phyloP scores from a whole-genome alignment of 2,113 vertebrate genomes.

The Acanthochromis polyacanthus region DNA sequence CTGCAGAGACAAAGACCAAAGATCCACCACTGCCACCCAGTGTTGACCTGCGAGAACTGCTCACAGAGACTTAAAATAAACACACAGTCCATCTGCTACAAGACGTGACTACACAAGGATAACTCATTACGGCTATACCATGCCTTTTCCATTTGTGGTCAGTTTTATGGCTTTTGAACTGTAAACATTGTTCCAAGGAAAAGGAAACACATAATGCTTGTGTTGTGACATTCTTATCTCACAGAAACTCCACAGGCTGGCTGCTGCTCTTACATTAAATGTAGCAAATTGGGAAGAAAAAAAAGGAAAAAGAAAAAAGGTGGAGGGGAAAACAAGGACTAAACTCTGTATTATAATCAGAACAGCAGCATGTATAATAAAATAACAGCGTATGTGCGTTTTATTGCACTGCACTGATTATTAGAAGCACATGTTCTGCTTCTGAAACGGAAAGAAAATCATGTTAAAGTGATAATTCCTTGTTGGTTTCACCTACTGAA shows the following conservation, averaged over 20 bases:
- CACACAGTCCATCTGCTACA: conserved; percentile 59
- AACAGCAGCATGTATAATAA: conserved; percentile 39
- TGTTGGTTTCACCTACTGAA: conserved; percentile 17
- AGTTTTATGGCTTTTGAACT: conserved; percentile 75
- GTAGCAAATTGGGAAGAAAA: conserved; percentile 8
- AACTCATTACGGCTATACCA: conserved; percentile 71
- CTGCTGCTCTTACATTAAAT: conserved; percentile 39
- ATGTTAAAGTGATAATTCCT: conserved; percentile 25
- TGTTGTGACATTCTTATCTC: conserved; percentile 66
- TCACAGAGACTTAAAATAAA: conserved; percentile 29
- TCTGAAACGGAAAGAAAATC: conserved; percentile 15
- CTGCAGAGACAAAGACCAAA: conserved; percentile 31
- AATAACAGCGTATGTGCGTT: conserved; percentile 31
- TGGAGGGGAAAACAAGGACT: conserved; percentile 14
- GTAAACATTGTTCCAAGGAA: conserved; percentile 73
- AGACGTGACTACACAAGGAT: conserved; percentile 65
- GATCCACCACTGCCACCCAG: conserved; percentile 79
- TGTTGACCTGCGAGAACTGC: conserved; percentile 57
- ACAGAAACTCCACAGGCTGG: conserved; percentile 35
- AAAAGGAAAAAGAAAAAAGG: not conserved
- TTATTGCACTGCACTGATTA: conserved; percentile 22
- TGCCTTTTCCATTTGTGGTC: conserved; percentile 74
- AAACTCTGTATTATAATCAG: conserved; percentile 32
- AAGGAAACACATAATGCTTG: conserved; percentile 63
- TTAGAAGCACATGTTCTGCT: conserved; percentile 36